phyloP scores from a whole-genome alignment of 2,113 vertebrate species.

The Callipepla squamata region DNA sequence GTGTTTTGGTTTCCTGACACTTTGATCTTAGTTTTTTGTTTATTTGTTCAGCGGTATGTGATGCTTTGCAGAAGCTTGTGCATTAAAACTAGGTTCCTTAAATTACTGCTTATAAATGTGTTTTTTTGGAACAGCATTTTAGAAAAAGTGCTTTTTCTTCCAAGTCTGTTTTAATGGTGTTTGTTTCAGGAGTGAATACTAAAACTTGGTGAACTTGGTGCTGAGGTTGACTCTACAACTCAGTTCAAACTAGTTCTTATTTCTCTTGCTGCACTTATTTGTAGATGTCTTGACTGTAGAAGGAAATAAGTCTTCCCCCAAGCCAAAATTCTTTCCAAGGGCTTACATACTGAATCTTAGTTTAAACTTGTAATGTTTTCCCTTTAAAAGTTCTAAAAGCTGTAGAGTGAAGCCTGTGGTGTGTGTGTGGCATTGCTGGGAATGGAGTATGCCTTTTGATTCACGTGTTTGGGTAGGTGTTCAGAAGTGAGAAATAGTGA shows the following conservation, averaged over 20 bases:
- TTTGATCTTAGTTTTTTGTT: background rate
- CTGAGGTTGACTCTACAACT: background rate
- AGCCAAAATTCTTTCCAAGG: background rate
- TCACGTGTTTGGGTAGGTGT: background rate
- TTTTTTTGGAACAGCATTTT: background rate
- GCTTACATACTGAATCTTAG: background rate
- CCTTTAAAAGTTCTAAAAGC: background rate
- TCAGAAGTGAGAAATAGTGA: background rate
- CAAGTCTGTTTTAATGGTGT: background rate
- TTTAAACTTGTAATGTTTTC: background rate
- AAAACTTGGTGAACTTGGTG: background rate
- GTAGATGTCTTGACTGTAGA: background rate
- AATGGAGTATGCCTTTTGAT: background rate
- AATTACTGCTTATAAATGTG: background rate
- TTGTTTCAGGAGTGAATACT: background rate
- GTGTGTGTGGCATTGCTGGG: background rate
- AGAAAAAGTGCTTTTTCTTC: background rate
- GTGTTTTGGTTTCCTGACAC: background rate
- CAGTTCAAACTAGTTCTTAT: background rate
- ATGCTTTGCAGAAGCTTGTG: constrained; percentile 39
- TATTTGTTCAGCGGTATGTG: constrained; percentile 5
- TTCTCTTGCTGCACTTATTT: background rate
- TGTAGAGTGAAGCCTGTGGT: background rate
- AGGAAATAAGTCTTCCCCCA: background rate
- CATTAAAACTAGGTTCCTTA: constrained; percentile 9